These are phyloP conservation scores for Agapetus fuscipes DNA, from an alignment of 2,888 invertebrate genomes.

Conservation along the genomic window DNA sequence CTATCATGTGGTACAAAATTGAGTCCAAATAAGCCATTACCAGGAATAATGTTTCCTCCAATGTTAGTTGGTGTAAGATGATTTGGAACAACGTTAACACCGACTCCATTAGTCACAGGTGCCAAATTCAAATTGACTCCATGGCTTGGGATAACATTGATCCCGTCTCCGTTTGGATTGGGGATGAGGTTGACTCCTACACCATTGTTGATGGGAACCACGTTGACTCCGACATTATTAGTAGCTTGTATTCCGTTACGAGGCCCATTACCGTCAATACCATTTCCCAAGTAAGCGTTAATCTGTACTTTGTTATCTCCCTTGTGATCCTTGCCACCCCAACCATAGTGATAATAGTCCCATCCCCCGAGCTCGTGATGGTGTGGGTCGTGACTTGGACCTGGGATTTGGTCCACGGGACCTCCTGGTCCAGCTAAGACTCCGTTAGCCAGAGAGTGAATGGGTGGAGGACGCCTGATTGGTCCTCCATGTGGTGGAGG, in stretches of 20 bases:
- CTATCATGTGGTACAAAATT: not conserved
- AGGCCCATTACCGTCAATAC: constrained; percentile 7
- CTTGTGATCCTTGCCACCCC: not conserved
- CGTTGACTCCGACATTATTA: constrained; percentile 21
- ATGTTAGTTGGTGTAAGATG: not conserved
- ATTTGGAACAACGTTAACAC: not conserved
- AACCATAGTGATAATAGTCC: not conserved
- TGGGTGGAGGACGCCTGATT: constrained; percentile 27
- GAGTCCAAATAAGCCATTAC: not conserved
- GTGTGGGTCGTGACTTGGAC: constrained; percentile 7
- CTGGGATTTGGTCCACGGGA: constrained; percentile 28
- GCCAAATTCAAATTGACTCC: not conserved
- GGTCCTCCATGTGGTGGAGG: constrained; percentile 23
- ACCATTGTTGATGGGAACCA: constrained; percentile 1
- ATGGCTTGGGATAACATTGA: not conserved
- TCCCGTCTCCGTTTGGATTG: not conserved
- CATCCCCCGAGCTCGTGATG: constrained; percentile 4
- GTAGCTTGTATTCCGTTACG: constrained; percentile 17
- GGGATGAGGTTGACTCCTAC: not conserved
- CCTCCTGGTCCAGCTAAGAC: constrained; percentile 43
- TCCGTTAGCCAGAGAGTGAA: constrained; percentile 31
- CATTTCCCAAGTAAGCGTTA: not conserved
- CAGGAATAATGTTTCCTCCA: not conserved
- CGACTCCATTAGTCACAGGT: not conserved
- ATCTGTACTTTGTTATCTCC: not conserved